Evolutionary conservation across 2,888 invertebrate genomes (phyloP).

Genomic region (Ernsta delagoae): DNA sequence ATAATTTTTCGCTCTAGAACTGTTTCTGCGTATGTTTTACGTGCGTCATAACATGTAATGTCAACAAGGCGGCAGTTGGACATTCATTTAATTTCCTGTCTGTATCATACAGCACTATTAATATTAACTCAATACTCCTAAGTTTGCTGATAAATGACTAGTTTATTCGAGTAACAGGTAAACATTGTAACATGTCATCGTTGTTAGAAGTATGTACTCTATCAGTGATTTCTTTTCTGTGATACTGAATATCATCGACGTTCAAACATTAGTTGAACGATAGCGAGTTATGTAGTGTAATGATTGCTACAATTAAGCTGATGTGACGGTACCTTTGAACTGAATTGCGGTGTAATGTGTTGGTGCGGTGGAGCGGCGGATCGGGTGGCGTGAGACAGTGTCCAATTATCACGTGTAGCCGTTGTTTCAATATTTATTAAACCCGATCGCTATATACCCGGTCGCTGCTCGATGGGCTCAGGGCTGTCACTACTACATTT

Average conservation of each 20-base stretch:
- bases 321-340: conserved; percentile 20
- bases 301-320: neutral
- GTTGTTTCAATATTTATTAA: conserved; percentile 31
- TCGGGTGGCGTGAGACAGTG: conserved; percentile 23
- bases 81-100: conserved; percentile 37
- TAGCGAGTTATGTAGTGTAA: neutral
- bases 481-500: conserved; percentile 15
- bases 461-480: neutral
- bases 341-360: conserved; percentile 5
- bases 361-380: neutral
- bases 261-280: too few relatives aligned
- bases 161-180: too few relatives aligned
- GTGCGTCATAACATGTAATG: neutral
- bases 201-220: too few relatives aligned
- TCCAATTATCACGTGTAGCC: conserved; percentile 28
- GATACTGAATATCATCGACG: too few relatives aligned
- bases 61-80: conserved; percentile 18
- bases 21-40: too few relatives aligned
- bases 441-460: conserved; percentile 7
- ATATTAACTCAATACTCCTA: too few relatives aligned
- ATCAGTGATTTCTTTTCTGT: too few relatives aligned
- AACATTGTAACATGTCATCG: too few relatives aligned
- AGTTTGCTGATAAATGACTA: too few relatives aligned
- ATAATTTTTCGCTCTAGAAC: too few relatives aligned
- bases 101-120: too few relatives aligned